Conservation (phyloP, 1,140 invertebrate genomes). For the Zaprionus tsacasi region DNA sequence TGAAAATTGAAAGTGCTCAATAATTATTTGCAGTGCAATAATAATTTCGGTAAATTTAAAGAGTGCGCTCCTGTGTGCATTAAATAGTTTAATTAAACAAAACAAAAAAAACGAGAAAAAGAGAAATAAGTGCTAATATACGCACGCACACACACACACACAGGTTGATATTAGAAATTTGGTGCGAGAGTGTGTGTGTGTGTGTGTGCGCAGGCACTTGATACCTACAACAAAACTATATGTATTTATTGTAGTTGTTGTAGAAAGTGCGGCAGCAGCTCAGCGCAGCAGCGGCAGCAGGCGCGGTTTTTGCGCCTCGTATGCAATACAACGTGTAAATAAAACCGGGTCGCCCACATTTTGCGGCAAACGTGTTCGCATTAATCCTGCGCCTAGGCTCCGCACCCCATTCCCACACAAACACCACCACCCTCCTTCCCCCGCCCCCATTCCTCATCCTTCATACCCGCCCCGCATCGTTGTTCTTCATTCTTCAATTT, state of each 20-base stretch:
- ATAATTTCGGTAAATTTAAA: conserved; percentile 26
- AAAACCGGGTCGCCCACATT: conserved; percentile 70
- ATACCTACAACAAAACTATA: conserved; percentile 46
- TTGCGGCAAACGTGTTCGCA: conserved; percentile 27
- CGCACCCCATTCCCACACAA: neutral
- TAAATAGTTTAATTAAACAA: conserved; percentile 36
- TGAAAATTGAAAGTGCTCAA: conserved; percentile 37
- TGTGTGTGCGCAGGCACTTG: conserved; percentile 43
- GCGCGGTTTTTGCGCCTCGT: conserved; percentile 48
- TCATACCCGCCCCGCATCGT: neutral
- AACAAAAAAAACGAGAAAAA: conserved; percentile 8
- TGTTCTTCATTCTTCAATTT: conserved; percentile 16
- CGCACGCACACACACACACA: conserved; percentile 15
- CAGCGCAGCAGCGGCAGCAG: conserved; percentile 40
- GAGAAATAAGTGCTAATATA: conserved; percentile 45
- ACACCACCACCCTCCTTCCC: neutral
- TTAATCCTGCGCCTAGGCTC: conserved; percentile 19
- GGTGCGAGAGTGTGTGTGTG: conserved; percentile 7
- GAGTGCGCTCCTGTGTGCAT: conserved; percentile 43
- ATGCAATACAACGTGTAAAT: conserved; percentile 60
- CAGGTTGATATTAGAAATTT: conserved; percentile 22
- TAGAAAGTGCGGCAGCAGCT: conserved; percentile 55
- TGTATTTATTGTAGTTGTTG: conserved; percentile 51
- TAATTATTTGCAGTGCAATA: conserved; percentile 19
- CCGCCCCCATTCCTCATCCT: neutral